Conservation (phyloP, 2,797 vertebrate species). For the Ctenosaura bakeri region DNA sequence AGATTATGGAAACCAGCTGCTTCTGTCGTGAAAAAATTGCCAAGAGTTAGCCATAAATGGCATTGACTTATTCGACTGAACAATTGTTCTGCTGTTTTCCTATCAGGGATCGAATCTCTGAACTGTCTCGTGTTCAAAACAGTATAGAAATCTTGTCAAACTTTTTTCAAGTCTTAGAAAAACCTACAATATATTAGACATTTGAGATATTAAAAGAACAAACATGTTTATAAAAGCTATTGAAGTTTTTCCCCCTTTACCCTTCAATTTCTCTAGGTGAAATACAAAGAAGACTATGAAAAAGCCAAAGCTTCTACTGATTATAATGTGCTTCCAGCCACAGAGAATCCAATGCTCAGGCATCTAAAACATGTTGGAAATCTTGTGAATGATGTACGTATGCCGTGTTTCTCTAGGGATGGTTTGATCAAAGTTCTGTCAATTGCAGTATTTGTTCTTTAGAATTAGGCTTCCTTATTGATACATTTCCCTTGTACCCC, state of each 20-base stretch:
- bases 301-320: slow-evolving; percentile 88
- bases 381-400: slow-evolving; percentile 92
- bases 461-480: not conserved
- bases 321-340: slow-evolving; percentile 96
- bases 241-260: slow-evolving; percentile 43
- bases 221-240: slow-evolving; percentile 36
- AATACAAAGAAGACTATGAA: slow-evolving; percentile 96
- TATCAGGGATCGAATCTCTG: not conserved
- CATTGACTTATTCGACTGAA: not conserved
- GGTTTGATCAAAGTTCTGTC: not conserved
- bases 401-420: slow-evolving; percentile 17
- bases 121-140: not conserved
- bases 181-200: not conserved
- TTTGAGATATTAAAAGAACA: slow-evolving; percentile 8
- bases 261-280: slow-evolving; percentile 82
- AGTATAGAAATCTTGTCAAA: not conserved
- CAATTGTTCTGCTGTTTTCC: not conserved
- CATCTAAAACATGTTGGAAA: slow-evolving; percentile 91
- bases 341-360: slow-evolving; percentile 92
- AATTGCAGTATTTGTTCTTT: not conserved
- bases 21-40: not conserved
- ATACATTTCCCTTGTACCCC: not conserved
- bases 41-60: not conserved
- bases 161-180: too few species aligned
- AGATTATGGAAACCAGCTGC: not conserved